phyloP scores from a whole-genome alignment of 1,140 invertebrate genomes.

The Drosophila fuyamai region DNA sequence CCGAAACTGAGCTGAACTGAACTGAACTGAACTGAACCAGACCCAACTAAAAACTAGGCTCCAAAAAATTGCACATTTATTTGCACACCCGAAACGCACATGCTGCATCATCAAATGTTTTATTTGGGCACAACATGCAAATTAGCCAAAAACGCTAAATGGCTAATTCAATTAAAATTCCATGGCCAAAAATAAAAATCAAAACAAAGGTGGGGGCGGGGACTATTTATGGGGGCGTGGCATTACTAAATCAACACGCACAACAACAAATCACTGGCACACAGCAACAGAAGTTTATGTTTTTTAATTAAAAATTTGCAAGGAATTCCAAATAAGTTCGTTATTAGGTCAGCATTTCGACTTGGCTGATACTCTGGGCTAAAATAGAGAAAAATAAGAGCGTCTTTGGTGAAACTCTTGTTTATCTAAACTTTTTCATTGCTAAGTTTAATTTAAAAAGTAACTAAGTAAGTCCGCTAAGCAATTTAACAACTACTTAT shows the following conservation, averaged over 20 bases:
- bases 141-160: slow-evolving; percentile 70
- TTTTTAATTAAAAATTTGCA: slow-evolving; percentile 77
- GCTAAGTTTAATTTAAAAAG: too few relatives aligned
- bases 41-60: slow-evolving; percentile 1
- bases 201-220: background rate
- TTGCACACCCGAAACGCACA: slow-evolving; percentile 1
- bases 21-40: slow-evolving; percentile 13
- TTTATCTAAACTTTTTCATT: too few relatives aligned
- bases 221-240: slow-evolving; percentile 37
- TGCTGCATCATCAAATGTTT: slow-evolving; percentile 44
- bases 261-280: slow-evolving; percentile 55
- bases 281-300: slow-evolving; percentile 68
- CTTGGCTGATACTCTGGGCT: background rate
- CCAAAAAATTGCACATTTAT: slow-evolving; percentile 39
- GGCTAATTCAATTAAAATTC: slow-evolving; percentile 79
- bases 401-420: too few relatives aligned
- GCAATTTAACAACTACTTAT: too few relatives aligned
- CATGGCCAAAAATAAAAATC: slow-evolving; percentile 46
- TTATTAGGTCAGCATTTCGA: background rate
- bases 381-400: background rate
- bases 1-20: slow-evolving; percentile 20
- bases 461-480: too few relatives aligned
- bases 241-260: slow-evolving; percentile 44
- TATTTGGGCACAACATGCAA: slow-evolving; percentile 41
- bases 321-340: background rate